These are phyloP conservation scores for Lepilemur septentrionalis DNA, from an alignment of 2,797 vertebrate species.

Conservation along the genomic window DNA sequence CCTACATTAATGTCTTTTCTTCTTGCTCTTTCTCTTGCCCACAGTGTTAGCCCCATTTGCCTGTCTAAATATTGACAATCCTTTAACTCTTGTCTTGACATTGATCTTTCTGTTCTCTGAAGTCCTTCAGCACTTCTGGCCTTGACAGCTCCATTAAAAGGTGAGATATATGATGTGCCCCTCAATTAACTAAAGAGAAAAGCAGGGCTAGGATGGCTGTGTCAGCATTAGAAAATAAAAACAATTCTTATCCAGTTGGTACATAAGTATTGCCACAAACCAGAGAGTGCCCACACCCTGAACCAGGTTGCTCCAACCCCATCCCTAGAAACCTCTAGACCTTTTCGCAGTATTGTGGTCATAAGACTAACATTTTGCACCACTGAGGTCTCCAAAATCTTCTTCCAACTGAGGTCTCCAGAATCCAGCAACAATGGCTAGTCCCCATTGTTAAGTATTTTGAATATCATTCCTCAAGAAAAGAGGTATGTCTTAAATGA, in stretches of 20 bases:
- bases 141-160: not conserved
- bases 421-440: not conserved
- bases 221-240: not conserved
- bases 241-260: not conserved
- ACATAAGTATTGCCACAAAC: not conserved
- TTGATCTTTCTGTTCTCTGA: not conserved
- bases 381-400: not conserved
- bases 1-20: not conserved
- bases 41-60: not conserved
- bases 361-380: not conserved
- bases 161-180: not conserved
- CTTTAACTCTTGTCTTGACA: not conserved
- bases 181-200: not conserved
- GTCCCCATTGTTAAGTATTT: not conserved
- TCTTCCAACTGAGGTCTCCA: not conserved
- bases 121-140: not conserved
- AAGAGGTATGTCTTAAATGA: slow-evolving; percentile 44
- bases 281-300: not conserved
- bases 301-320: not conserved
- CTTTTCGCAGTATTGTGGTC: not conserved
- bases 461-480: not conserved
- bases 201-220: not conserved
- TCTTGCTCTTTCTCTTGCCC: not conserved
- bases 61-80: not conserved
- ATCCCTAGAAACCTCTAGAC: not conserved